Evolutionary conservation across 2,113 vertebrate genomes (phyloP), one percentile per base, ranked within the genome.

Genomic region (Entomyzon cyanotis): DNA sequence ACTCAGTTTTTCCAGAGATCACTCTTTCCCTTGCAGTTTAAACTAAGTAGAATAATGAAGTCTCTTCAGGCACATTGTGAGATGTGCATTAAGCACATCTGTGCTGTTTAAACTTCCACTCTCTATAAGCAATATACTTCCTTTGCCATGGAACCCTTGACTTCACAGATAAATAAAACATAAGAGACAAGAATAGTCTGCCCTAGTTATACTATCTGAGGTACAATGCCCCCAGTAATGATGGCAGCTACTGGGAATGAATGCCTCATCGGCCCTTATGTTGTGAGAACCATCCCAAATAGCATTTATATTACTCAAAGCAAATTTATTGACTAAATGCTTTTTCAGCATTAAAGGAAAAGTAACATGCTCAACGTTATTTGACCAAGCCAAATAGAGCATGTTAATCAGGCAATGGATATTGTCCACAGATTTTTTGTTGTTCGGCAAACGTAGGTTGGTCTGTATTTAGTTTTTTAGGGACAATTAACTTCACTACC

Each of bases 301-400:
- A 94, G 49, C 52, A 71, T 50, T 83, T 80, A 6, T 25, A 21
- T 77, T 94, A 74, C 39, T 95, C 55, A 94, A 89, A 93, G 63
- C 60, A 75, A 69, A 85, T 87, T 15, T 89, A 94, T 94, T 93
- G 77, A 82, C 81, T 83, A 84, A 87, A 84, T 91, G 55, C 14
- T 89, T 94, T 91, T 92, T 89, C 89, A 93, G 24, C 24, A 63
- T 87, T 91, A 87, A 85, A 64, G 35, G 67, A 42, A 89, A 79
- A 92, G 91, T 63, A 94, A 59, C 15, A 7, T 78, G 50, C 16
- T 93, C 18, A 1, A 47, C 24, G 7, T 79, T 79, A 84, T 80
- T 97, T 94, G 88, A 81, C 31, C 25, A 63, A 73, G 60, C 52
- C 90, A 95, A 96, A 88, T 75, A 89, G 76, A 94, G 86, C 73